Evolutionary conservation across 2,797 vertebrate genomes (phyloP).

Genomic region (Vipera latastei): DNA sequence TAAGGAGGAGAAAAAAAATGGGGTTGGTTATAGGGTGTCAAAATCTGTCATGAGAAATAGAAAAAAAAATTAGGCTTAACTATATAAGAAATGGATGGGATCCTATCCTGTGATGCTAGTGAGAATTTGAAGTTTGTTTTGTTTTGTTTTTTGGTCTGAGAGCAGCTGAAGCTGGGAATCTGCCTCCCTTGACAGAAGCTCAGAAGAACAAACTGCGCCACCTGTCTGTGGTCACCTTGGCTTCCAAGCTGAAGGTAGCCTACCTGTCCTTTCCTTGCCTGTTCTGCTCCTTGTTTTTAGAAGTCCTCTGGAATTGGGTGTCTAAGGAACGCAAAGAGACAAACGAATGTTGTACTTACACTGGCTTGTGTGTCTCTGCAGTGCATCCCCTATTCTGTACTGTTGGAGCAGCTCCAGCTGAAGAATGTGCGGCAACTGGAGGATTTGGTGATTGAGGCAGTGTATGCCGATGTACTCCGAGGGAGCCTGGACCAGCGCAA

Average conservation of each 20-base stretch:
- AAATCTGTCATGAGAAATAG: not conserved
- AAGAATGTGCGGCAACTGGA: slow-evolving; percentile 75
- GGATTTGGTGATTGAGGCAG: slow-evolving; percentile 76
- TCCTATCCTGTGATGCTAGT: not conserved
- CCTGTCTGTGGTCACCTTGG: slow-evolving; percentile 93
- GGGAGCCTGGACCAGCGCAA: slow-evolving; percentile 78
- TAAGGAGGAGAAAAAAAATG: not conserved
- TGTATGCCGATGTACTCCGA: slow-evolving; percentile 74
- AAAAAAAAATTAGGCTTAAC: not conserved
- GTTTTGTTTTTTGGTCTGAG: not conserved
- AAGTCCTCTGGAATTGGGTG: not conserved
- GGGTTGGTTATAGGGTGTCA: not conserved
- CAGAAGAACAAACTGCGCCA: slow-evolving; percentile 97
- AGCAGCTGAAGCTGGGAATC: slow-evolving; percentile 72
- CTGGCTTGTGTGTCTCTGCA: slow-evolving; percentile 39
- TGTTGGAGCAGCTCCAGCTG: slow-evolving; percentile 74
- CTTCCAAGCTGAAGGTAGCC: slow-evolving; percentile 92
- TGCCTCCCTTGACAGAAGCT: slow-evolving; percentile 89
- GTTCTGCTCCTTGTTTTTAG: not conserved
- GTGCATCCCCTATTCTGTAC: slow-evolving; percentile 77
- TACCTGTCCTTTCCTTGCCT: not conserved
- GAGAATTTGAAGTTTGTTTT: not conserved
- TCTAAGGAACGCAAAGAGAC: not conserved
- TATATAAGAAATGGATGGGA: not conserved
- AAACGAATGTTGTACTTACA: not conserved